Evolutionary conservation across 2,113 vertebrate genomes (phyloP).

Genomic region (Hyaena hyaena): DNA sequence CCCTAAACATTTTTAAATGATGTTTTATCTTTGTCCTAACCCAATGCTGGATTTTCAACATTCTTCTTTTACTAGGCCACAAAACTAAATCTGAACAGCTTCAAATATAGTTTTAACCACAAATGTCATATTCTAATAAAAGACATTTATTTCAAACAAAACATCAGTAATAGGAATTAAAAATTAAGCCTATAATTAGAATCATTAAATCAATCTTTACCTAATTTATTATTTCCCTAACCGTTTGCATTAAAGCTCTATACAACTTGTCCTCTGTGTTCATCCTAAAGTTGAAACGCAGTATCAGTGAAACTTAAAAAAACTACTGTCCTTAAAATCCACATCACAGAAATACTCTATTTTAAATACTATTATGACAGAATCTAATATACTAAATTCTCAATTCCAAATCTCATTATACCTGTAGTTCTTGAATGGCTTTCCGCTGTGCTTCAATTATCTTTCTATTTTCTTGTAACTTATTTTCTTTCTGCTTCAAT

Average conservation of each 20-base stretch:
- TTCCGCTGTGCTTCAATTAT: slow-evolving; percentile 94
- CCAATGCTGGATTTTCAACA: slow-evolving; percentile 40
- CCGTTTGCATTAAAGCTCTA: slow-evolving; percentile 1
- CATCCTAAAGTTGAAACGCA: slow-evolving; percentile 43
- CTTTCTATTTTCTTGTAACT: slow-evolving; percentile 92
- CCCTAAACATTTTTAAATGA: slow-evolving; percentile 28
- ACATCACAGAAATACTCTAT: slow-evolving; percentile 30
- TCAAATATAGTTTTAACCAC: slow-evolving; percentile 31
- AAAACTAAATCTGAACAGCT: slow-evolving; percentile 33
- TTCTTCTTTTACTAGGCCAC: slow-evolving; percentile 43
- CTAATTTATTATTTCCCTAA: slow-evolving; percentile 43
- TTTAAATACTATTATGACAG: slow-evolving; percentile 31
- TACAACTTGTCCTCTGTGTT: neutral
- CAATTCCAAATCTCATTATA: slow-evolving; percentile 67
- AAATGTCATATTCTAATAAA: slow-evolving; percentile 14
- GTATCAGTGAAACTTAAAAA: slow-evolving; percentile 47
- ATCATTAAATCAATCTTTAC: slow-evolving; percentile 38
- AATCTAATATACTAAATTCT: slow-evolving; percentile 43
- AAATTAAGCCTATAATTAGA: neutral
- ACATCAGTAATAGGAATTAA: slow-evolving; percentile 7
- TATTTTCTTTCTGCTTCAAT: slow-evolving; percentile 91
- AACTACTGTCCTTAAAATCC: slow-evolving; percentile 13
- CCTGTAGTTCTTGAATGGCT: slow-evolving; percentile 96
- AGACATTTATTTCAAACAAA: slow-evolving; percentile 36
- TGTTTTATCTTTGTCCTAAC: slow-evolving; percentile 39